Conservation (phyloP, 2,888 invertebrate genomes). For the Sturmia bella region DNA sequence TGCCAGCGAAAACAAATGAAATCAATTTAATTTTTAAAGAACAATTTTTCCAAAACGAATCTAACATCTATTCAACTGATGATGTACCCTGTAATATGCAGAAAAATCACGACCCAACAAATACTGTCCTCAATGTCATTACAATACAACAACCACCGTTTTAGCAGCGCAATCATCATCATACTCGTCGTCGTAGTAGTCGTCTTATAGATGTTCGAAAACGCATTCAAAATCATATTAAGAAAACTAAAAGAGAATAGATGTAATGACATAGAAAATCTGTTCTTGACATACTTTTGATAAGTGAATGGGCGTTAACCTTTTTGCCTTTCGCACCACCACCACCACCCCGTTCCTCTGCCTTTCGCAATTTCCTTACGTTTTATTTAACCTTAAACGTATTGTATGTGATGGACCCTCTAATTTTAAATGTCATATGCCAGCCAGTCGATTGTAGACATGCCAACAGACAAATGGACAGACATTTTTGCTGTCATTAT, state of each 20-base stretch:
- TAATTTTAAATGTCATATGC: slow-evolving; percentile 68
- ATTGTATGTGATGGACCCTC: slow-evolving; percentile 52
- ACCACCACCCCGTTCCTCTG: slow-evolving; percentile 6
- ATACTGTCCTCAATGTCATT: slow-evolving; percentile 54
- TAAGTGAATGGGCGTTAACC: slow-evolving; percentile 70
- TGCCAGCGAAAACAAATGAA: slow-evolving; percentile 8
- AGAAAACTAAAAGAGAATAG: slow-evolving; percentile 32
- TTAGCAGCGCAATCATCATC: slow-evolving; percentile 25
- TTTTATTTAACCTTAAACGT: not conserved
- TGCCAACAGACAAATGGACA: slow-evolving; percentile 1
- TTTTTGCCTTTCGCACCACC: slow-evolving; percentile 52
- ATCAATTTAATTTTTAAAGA: not conserved
- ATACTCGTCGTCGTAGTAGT: slow-evolving; percentile 1
- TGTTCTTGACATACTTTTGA: slow-evolving; percentile 70
- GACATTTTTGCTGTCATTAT: slow-evolving; percentile 10
- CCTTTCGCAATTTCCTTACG: not conserved
- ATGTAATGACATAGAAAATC: slow-evolving; percentile 69
- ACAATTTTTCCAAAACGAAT: not conserved
- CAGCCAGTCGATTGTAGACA: slow-evolving; percentile 52
- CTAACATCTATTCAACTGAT: not conserved
- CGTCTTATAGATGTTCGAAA: slow-evolving; percentile 49
- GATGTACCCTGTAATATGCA: not conserved
- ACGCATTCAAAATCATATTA: slow-evolving; percentile 29
- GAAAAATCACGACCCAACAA: slow-evolving; percentile 31
- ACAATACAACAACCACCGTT: slow-evolving; percentile 63